Percentiles rank a stretch among this genome's conserved stretches.
phyloP scores from a whole-genome alignment of 2,888 invertebrate species.

The Tachystola acroxantha region DNA sequence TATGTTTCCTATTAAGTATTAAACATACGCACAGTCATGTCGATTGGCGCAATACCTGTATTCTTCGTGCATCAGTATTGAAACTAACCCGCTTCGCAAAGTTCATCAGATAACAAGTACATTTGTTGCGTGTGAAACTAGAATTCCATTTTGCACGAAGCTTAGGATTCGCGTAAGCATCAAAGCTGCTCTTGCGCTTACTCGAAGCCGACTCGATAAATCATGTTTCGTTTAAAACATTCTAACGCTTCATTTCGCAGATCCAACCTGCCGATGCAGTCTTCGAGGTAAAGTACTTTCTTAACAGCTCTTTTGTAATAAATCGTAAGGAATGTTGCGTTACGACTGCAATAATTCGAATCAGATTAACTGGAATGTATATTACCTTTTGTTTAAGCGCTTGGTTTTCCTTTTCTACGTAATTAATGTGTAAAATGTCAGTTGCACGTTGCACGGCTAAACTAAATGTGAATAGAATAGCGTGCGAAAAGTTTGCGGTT shows the following conservation, averaged over 20 bases:
- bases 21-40: no score
- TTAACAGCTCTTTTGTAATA: conserved; percentile 69
- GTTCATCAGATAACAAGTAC: conserved; percentile 74
- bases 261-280: conserved; percentile 54
- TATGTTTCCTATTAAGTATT: no score
- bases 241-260: conserved; percentile 61
- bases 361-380: conserved; percentile 60
- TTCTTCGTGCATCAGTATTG: no score
- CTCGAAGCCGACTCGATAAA: conserved; percentile 45
- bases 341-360: conserved; percentile 64
- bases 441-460: conserved; percentile 17
- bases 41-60: no score
- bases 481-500: conserved; percentile 1
- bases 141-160: conserved; percentile 72
- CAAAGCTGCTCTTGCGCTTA: conserved; percentile 47
- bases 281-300: conserved; percentile 41
- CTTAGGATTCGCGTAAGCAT: conserved; percentile 58
- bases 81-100: conserved; percentile 28
- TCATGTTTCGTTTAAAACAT: conserved; percentile 47
- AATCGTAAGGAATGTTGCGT: conserved; percentile 61
- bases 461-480: conserved; percentile 3
- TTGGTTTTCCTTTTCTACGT: conserved; percentile 39
- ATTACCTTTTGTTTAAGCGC: conserved; percentile 57
- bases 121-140: conserved; percentile 78
- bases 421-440: conserved; percentile 42